A percentile compares a stretch with the other conserved stretches of the same genome.
phyloP scores from a whole-genome alignment of 2,888 invertebrate species.

The Stratiomys singularior region DNA sequence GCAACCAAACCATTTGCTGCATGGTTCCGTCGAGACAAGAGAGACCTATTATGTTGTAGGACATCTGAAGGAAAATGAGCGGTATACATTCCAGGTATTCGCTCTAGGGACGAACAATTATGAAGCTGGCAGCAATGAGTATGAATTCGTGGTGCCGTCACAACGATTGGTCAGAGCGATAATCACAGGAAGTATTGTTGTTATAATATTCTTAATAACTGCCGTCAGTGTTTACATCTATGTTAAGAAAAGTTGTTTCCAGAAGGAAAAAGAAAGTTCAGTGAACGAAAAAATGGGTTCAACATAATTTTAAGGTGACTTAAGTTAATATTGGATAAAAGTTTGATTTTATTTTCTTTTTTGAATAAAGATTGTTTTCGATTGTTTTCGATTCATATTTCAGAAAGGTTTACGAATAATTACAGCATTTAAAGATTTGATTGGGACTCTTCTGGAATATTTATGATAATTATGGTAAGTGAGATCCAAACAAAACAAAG shows the following conservation, averaged over 20 bases:
- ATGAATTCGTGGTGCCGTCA: conserved; percentile 75
- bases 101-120: conserved; percentile 73
- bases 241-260: conserved; percentile 63
- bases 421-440: too few relatives aligned
- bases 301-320: conserved; percentile 23
- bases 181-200: conserved; percentile 77
- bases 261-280: conserved; percentile 59
- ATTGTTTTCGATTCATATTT: too few relatives aligned
- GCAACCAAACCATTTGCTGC: conserved; percentile 72
- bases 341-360: conserved; percentile 4
- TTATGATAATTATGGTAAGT: too few relatives aligned
- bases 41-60: conserved; percentile 78
- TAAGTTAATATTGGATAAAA: conserved; percentile 9
- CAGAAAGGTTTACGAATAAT: too few relatives aligned
- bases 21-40: conserved; percentile 74
- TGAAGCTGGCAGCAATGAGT: conserved; percentile 72
- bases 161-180: conserved; percentile 77
- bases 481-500: too few relatives aligned
- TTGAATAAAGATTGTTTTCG: too few relatives aligned
- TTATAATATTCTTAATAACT: conserved; percentile 74
- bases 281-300: conserved; percentile 55
- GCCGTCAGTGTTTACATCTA: conserved; percentile 72
- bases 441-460: too few relatives aligned
- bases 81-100: conserved; percentile 79
- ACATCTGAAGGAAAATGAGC: conserved; percentile 76